Percentiles rank a stretch among this genome's conserved stretches.
Evolutionary conservation across 2,113 vertebrate genomes (phyloP).

Genomic region (Oncorhynchus masou): DNA sequence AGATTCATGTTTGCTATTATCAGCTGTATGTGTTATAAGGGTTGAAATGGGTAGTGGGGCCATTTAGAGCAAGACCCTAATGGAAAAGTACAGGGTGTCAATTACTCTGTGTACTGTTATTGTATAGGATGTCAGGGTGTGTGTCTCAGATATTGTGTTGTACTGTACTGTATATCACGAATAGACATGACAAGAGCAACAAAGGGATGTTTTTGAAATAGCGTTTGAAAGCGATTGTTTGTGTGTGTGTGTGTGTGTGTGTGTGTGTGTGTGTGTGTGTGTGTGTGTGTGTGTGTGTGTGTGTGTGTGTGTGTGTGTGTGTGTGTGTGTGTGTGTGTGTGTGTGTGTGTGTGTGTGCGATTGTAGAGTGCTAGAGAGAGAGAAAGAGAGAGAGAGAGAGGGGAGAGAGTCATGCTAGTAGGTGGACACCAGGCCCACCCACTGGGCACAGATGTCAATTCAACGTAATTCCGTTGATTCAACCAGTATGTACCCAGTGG

Average conservation of each 20-base stretch:
- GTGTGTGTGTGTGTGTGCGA: background rate
- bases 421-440: too few species aligned
- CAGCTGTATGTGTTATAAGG: constrained; percentile 68
- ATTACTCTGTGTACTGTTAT: constrained; percentile 54
- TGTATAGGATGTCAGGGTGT: constrained; percentile 47
- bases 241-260: constrained; percentile 4
- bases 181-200: constrained; percentile 56
- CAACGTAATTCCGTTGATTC: too few species aligned
- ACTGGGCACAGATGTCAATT: too few species aligned
- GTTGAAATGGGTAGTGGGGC: constrained; percentile 45
- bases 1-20: constrained; percentile 77
- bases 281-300: background rate
- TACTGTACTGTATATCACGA: constrained; percentile 63
- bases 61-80: constrained; percentile 58
- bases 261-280: constrained; percentile 1
- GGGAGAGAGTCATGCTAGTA: too few species aligned
- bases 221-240: background rate
- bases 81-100: constrained; percentile 55
- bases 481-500: too few species aligned
- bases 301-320: background rate
- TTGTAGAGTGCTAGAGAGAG: background rate
- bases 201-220: background rate
- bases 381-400: too few species aligned
- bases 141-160: constrained; percentile 58
- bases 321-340: too few species aligned